Evolutionary conservation across 2,888 invertebrate species (phyloP), one percentile per base, ranked within the genome.

Genomic region (Noctua fimbriata): DNA sequence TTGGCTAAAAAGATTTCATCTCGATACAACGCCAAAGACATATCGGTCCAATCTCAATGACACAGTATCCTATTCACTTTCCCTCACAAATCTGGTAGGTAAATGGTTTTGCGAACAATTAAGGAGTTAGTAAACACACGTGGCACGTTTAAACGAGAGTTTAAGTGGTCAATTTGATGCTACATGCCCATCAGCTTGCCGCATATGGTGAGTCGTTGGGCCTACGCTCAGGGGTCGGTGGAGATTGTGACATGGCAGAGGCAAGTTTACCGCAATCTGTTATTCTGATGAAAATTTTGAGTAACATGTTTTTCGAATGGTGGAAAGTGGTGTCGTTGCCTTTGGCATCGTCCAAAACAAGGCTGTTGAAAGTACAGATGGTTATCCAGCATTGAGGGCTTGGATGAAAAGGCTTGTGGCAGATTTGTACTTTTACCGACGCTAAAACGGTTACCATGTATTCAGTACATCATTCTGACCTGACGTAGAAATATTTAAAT

Each of bases 141-240:
- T 88, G 87, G 63, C 80, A 79, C 73, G 79, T 81, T 83, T 84
- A 88, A 90, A 92, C 89, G 90, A 91, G 88, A 87, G 78, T 88
- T 88, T 91, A 94, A 92, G 92, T 94, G 91, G 93, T 91, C 92
- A 95, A 94, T 94, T 93, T 92, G 90, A 89, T 90, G 89, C 89
- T 85, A 89, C 91, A 89, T 92, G 95, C 93, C 94, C 95, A 94
- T 94, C 94, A 91, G 89, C 82, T 85, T 75, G 83, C 93, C 93
- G 76, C 90, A 92, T 94, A 95, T 91, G 95, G 96, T 72, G 75
- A 92, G 91, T 90, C 94, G 92, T 94, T 94, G 93, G 87, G 95
- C 96, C 96, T 93, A 96, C 96, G 94, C 95, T 84, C 84, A 85
- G 91, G 91, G 91, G 71, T 86, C 89, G 89, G 69, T 87, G 90